Conservation (phyloP, 2,888 invertebrate species). For the Torymus auratus region DNA sequence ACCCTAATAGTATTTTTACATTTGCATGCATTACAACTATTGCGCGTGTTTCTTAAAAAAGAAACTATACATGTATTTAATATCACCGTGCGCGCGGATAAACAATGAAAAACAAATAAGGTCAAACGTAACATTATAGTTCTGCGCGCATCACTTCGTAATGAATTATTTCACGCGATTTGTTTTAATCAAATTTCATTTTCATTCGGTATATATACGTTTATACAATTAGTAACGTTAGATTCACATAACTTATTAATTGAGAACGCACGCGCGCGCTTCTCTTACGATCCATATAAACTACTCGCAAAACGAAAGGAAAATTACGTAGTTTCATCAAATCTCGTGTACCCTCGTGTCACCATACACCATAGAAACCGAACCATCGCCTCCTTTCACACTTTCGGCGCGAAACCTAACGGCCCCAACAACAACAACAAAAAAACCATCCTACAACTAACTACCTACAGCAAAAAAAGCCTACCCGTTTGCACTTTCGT, state of each 20-base stretch:
- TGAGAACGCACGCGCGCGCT: conserved; percentile 2
- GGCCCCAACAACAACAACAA: not conserved
- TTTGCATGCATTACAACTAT: too few species aligned
- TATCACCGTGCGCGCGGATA: too few species aligned
- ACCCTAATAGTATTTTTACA: too few species aligned
- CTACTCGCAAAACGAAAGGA: conserved; percentile 55
- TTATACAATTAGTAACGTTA: not conserved
- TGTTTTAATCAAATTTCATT: not conserved
- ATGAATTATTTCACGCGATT: not conserved
- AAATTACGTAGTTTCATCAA: conserved; percentile 39
- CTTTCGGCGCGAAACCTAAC: conserved; percentile 35
- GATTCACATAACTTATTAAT: conserved; percentile 26
- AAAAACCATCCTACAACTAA: too few species aligned
- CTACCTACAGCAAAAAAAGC: too few species aligned
- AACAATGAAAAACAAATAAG: too few species aligned
- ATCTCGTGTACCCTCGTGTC: not conserved
- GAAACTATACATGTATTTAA: too few species aligned
- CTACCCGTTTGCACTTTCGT: too few species aligned
- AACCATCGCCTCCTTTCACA: not conserved
- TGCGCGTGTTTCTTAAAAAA: too few species aligned
- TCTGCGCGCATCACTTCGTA: too few species aligned
- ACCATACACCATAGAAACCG: conserved; percentile 4
- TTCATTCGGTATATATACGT: not conserved
- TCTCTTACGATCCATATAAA: conserved; percentile 37
- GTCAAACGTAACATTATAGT: too few species aligned